Evolutionary conservation across 2,888 invertebrate species (phyloP).

Genomic region (Drosophila falleni): DNA sequence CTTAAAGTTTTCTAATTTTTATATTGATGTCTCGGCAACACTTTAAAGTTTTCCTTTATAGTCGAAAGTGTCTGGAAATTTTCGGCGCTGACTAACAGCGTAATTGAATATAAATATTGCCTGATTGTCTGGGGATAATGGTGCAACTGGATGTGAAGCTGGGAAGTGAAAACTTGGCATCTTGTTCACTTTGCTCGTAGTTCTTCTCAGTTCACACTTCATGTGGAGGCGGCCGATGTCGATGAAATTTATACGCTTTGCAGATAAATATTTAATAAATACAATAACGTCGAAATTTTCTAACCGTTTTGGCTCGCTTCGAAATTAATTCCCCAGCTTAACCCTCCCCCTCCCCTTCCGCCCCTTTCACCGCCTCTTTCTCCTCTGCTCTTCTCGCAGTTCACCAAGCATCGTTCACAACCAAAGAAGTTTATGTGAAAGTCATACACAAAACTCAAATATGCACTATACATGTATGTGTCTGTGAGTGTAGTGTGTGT

Average conservation of each 20-base stretch:
- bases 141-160: neutral
- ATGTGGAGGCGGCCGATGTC: constrained; percentile 38
- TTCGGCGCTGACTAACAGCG: constrained; percentile 41
- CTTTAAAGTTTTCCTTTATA: constrained; percentile 16
- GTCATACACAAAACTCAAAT: constrained; percentile 70
- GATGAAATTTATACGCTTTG: constrained; percentile 66
- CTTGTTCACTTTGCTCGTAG: constrained; percentile 39
- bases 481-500: constrained; percentile 19
- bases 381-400: neutral
- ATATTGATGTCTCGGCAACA: neutral
- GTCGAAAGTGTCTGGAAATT: constrained; percentile 18
- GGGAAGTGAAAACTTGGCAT: constrained; percentile 44
- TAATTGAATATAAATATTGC: constrained; percentile 68
- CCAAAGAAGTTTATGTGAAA: constrained; percentile 69
- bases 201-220: constrained; percentile 48
- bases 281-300: constrained; percentile 63
- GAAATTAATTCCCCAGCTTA: constrained; percentile 62
- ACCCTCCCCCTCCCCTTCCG: constrained; percentile 1
- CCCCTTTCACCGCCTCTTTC: neutral
- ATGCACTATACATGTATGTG: constrained; percentile 37
- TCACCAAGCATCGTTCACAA: constrained; percentile 35
- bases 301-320: constrained; percentile 46
- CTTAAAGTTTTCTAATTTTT: neutral
- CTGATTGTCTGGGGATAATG: constrained; percentile 19
- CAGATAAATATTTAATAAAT: constrained; percentile 71